Evolutionary conservation across 2,797 vertebrate species (phyloP).

Genomic region (Amblyopsis hoosieri): DNA sequence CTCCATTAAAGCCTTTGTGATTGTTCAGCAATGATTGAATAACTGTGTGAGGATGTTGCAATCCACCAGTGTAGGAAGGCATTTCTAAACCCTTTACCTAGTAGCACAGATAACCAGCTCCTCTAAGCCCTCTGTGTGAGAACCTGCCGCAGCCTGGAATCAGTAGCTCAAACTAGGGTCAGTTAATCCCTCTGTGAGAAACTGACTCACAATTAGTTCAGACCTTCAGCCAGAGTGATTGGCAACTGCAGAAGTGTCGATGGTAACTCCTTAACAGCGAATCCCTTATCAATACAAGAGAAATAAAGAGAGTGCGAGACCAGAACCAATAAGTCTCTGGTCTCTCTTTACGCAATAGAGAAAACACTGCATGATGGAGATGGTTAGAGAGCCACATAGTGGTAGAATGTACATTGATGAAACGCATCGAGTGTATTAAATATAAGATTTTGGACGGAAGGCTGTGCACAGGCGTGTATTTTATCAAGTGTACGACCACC

Average conservation of each 20-base stretch:
- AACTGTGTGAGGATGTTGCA: slow-evolving; percentile 10
- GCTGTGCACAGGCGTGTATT: slow-evolving; percentile 8
- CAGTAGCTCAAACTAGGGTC: slow-evolving; percentile 24
- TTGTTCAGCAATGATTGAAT: slow-evolving; percentile 18
- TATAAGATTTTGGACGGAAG: not conserved
- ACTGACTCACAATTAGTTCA: slow-evolving; percentile 28
- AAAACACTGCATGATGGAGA: slow-evolving; percentile 1
- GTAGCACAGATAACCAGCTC: slow-evolving; percentile 15
- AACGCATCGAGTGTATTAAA: slow-evolving; percentile 3
- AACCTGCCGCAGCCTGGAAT: slow-evolving; percentile 22
- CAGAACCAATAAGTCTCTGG: not conserved
- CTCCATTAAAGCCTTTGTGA: not conserved
- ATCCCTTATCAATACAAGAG: slow-evolving; percentile 32
- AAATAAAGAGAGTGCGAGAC: slow-evolving; percentile 7
- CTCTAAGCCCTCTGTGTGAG: slow-evolving; percentile 15
- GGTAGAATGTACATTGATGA: slow-evolving; percentile 9
- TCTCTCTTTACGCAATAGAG: not conserved
- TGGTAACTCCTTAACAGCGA: slow-evolving; percentile 18
- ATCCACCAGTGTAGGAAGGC: not conserved
- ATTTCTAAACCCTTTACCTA: slow-evolving; percentile 18
- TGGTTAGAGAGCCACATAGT: not conserved
- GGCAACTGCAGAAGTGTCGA: slow-evolving; percentile 40
- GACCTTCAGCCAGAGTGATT: slow-evolving; percentile 32
- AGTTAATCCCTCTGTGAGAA: slow-evolving; percentile 42
- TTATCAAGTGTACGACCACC: slow-evolving; percentile 30